A percentile compares a stretch with the other conserved stretches of the same genome.
Conservation (phyloP, 2,113 vertebrate species). For the Micromys minutus region DNA sequence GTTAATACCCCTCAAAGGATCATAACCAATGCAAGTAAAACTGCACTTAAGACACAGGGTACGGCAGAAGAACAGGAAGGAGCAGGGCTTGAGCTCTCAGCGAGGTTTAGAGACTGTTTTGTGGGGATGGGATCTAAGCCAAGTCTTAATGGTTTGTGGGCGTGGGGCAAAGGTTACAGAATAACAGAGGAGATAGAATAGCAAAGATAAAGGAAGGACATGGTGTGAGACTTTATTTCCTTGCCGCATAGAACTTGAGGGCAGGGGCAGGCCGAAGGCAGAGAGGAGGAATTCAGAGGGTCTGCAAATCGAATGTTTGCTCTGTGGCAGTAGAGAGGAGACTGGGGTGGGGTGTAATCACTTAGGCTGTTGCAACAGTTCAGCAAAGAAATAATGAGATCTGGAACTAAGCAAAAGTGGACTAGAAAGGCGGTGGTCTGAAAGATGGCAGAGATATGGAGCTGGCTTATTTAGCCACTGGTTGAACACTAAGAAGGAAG, state of each 20-base stretch:
- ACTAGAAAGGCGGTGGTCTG: not conserved
- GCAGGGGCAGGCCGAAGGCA: not conserved
- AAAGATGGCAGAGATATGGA: not conserved
- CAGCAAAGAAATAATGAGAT: not conserved
- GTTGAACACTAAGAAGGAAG: not conserved
- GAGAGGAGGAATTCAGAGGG: not conserved
- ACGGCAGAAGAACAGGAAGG: not conserved
- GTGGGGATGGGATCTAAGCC: not conserved
- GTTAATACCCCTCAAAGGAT: not conserved
- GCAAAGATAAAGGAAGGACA: not conserved
- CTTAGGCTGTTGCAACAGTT: not conserved
- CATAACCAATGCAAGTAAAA: not conserved
- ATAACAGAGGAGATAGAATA: not conserved
- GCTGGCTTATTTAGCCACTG: not conserved
- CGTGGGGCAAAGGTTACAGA: not conserved
- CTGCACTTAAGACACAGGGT: not conserved
- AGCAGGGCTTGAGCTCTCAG: not conserved
- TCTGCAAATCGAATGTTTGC: not conserved
- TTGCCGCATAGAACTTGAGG: not conserved
- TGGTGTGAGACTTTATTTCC: not conserved
- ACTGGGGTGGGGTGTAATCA: not conserved
- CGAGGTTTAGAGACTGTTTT: conserved; percentile 2
- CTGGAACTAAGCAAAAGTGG: not conserved
- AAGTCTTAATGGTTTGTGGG: not conserved
- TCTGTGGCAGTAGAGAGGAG: not conserved